These are phyloP conservation scores for Hypothenemus hampei DNA, from an alignment of 1,140 invertebrate genomes.

Conservation along the genomic window DNA sequence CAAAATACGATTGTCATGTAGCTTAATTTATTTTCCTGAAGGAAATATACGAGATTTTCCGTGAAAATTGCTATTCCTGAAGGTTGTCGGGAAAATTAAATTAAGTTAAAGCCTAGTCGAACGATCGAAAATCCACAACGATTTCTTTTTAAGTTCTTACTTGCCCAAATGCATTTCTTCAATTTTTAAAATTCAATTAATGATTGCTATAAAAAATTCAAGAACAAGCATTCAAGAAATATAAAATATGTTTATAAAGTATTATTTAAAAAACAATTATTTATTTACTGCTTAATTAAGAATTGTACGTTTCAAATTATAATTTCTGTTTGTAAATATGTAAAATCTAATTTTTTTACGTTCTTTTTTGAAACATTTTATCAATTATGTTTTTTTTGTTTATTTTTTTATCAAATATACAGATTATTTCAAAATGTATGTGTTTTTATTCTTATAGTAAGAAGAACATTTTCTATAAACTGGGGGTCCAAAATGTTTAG, in stretches of 20 bases:
- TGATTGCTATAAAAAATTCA: neutral
- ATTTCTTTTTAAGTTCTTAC: too few species aligned
- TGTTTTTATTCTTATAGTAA: too few species aligned
- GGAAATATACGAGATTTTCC: neutral
- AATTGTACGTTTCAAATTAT: neutral
- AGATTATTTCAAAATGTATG: too few species aligned
- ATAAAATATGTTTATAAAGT: neutral
- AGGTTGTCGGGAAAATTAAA: conserved; percentile 3
- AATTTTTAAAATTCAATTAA: too few species aligned
- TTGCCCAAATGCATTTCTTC: too few species aligned
- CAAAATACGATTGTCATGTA: neutral
- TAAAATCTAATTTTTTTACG: too few species aligned
- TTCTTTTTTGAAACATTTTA: neutral
- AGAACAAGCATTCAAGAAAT: neutral
- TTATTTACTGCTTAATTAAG: neutral
- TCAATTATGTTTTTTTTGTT: too few species aligned
- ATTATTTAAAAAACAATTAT: neutral
- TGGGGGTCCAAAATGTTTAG: too few species aligned
- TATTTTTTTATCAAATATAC: too few species aligned
- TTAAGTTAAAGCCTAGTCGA: conserved; percentile 7
- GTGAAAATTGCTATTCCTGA: conserved; percentile 6
- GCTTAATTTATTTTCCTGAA: neutral
- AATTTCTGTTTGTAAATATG: too few species aligned
- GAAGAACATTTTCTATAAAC: too few species aligned
- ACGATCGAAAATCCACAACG: conserved; percentile 2